Base-by-base conservation (phyloP, 2,888 invertebrate species). In the Lamellibrachia satsuma region DNA sequence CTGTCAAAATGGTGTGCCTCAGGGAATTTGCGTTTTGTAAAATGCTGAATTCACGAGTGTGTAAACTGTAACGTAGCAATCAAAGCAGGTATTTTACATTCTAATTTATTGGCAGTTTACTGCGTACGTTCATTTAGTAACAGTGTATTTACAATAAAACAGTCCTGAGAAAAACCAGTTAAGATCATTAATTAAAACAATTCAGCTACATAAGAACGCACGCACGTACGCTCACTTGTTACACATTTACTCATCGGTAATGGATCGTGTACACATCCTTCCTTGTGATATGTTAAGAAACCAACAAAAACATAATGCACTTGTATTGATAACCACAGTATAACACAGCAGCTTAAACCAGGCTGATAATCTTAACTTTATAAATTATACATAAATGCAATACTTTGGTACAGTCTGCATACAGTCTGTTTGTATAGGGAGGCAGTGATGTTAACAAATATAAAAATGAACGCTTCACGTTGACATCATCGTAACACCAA, bases 131-230 rank as follows among this genome's bases (percentile, higher is more conserved):
- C 7, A 75, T 75, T 15, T 51, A 92, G 39, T 52, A 92, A 52
- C 90, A 52, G 52, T 51, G 51, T 90, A 92, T 52, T 90, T 90
- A 90, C 90, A 52, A 90, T 91, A 52, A 39, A 90, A 52, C 15
- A 57, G 75, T 75, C n/a, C 22, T 2, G 22, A 22, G 22, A 22
- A 75, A 75, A 22, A 75, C 15, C n/a, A 22, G 6, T 75, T 75
- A 75, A 6, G 6, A 75, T 75, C 75, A 75, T n/a, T 75, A 75
- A 75, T 15, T 75, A 75, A 75, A 75, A 75, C 75, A 75, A 3
- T n/a, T 22, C 75, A 75, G 75, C 75, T 75, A 75, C 75, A 1
- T 75, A 22, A 75, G 75, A 75, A 75, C 75, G n/a, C 22, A 75
- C n/a, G 6, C 6, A 3, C 15, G 15, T 75, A 75, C 4, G 75